Conservation (phyloP, 2,797 vertebrate species). For the Lerista edwardsae region DNA sequence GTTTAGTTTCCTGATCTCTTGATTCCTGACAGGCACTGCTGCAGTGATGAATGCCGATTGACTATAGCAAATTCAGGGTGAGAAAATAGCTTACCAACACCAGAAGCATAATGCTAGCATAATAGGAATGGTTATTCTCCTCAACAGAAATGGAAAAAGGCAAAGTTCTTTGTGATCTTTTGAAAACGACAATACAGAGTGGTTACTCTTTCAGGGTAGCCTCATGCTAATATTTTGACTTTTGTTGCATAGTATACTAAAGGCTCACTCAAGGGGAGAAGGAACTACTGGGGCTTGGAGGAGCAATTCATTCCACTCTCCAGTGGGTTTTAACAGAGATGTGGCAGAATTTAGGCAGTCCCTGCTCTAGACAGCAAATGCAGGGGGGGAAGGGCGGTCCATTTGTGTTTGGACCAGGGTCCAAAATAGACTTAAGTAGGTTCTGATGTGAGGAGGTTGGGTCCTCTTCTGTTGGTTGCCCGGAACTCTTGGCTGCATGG, state of each 20-base stretch:
- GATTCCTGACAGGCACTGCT: neutral
- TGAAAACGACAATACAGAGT: neutral
- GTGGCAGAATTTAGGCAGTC: neutral
- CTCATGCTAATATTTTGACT: neutral
- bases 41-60: neutral
- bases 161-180: neutral
- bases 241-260: fast-evolving
- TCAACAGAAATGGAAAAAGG: neutral
- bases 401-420: neutral
- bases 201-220: neutral
- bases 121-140: neutral
- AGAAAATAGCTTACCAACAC: neutral
- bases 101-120: neutral
- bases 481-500: neutral
- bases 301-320: neutral
- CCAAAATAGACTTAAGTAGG: neutral
- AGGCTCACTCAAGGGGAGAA: neutral
- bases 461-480: neutral
- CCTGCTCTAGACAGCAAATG: neutral
- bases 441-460: neutral
- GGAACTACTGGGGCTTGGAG: neutral
- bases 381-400: neutral
- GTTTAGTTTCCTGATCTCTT: neutral
- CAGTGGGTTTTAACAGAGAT: neutral
- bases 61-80: neutral